These are phyloP conservation scores for Philereme transversata DNA, from an alignment of 2,888 invertebrate species.

Conservation along the genomic window DNA sequence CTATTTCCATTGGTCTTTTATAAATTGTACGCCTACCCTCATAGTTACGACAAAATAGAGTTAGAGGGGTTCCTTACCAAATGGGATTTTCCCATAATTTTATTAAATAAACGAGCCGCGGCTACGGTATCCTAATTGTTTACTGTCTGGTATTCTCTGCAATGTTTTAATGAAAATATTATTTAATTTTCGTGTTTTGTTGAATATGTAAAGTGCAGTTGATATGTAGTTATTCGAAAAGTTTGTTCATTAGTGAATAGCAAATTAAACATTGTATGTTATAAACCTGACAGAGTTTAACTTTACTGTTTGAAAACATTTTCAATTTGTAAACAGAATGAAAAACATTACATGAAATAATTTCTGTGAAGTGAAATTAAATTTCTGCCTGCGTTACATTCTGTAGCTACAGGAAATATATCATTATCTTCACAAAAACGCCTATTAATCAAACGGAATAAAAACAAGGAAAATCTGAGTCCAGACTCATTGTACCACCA, in stretches of 20 bases:
- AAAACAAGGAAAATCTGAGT: constrained; percentile 53
- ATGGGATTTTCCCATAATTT: constrained; percentile 76
- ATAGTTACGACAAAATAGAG: constrained; percentile 69
- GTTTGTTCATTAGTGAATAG: constrained; percentile 54
- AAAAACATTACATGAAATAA: constrained; percentile 6
- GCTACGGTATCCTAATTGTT: constrained; percentile 61
- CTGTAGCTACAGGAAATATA: constrained; percentile 28
- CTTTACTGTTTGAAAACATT: constrained; percentile 11
- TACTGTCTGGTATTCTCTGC: constrained; percentile 50
- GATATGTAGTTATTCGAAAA: constrained; percentile 38
- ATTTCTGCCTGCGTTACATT: constrained; percentile 11
- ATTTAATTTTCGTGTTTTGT: constrained; percentile 41
- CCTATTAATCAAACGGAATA: constrained; percentile 42
- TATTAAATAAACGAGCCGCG: constrained; percentile 69
- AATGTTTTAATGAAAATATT: constrained; percentile 44
- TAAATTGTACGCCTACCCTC: constrained; percentile 74
- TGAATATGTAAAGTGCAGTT: constrained; percentile 41
- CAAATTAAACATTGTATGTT: constrained; percentile 19
- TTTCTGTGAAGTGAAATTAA: constrained; percentile 9
- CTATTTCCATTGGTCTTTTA: constrained; percentile 73
- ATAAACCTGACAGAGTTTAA: constrained; percentile 13
- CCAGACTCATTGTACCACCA: constrained; percentile 50
- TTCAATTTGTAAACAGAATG: constrained; percentile 13
- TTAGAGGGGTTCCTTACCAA: constrained; percentile 71
- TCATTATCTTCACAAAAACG: constrained; percentile 36